Conservation (phyloP, 2,888 invertebrate species). For the Julus scanicus region DNA sequence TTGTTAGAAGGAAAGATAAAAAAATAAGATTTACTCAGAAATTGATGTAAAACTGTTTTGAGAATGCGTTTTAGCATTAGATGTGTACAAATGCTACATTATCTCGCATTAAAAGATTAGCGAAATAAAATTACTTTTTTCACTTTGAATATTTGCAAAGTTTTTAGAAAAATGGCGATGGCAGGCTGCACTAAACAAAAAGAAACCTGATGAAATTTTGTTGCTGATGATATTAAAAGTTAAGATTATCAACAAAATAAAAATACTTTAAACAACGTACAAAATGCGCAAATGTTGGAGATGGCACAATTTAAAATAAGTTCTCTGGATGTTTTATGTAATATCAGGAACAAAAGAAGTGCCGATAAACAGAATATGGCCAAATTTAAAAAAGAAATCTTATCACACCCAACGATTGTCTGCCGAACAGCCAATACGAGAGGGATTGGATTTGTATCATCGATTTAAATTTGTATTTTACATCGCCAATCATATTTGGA, state of each 20-base stretch:
- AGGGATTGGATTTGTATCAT: too few species aligned
- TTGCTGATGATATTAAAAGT: too few species aligned
- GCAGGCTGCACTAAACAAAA: too few species aligned
- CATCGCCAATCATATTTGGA: not conserved
- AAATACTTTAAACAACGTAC: not conserved
- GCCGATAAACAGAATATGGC: not conserved
- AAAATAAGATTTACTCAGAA: not conserved
- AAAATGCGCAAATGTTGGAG: not conserved
- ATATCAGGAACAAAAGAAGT: not conserved
- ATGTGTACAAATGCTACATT: too few species aligned
- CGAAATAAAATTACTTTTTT: not conserved
- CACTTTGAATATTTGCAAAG: too few species aligned
- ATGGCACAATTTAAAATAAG: constrained; percentile 10
- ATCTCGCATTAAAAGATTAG: too few species aligned
- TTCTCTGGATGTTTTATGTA: not conserved
- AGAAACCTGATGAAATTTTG: too few species aligned
- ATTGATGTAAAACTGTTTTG: too few species aligned
- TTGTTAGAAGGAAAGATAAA: constrained; percentile 48
- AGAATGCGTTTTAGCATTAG: too few species aligned
- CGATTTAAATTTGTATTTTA: not conserved
- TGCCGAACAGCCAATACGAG: not conserved
- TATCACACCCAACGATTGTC: not conserved
- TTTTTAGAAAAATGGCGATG: too few species aligned
- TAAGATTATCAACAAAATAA: too few species aligned
- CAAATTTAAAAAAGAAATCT: not conserved